A percentile compares a stretch with the other conserved stretches of the same genome.
These are phyloP conservation scores for Campopleginae sp. DNA, from an alignment of 2,888 invertebrate species.

Conservation along the genomic window DNA sequence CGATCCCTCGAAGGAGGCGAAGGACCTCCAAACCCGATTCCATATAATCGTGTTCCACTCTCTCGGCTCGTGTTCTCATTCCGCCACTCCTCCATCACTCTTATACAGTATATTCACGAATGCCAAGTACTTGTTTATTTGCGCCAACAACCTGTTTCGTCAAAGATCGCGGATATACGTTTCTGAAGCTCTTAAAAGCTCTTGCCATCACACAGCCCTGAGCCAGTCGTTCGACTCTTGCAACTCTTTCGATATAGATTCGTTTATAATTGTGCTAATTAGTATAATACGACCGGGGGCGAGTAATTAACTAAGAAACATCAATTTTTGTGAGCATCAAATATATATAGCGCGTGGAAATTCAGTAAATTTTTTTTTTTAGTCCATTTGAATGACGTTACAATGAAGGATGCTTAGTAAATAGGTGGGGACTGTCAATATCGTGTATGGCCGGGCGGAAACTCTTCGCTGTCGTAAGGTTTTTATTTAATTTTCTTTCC, in stretches of 20 bases:
- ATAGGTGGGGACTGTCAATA: too few relatives aligned
- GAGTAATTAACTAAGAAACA: too few relatives aligned
- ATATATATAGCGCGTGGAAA: too few relatives aligned
- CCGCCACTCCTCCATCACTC: constrained; percentile 25
- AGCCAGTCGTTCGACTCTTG: not conserved
- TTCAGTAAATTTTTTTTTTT: too few relatives aligned
- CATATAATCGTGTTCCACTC: constrained; percentile 40
- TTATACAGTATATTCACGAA: constrained; percentile 62
- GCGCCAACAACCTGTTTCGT: constrained; percentile 59
- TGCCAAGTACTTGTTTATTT: constrained; percentile 64
- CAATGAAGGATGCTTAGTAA: too few relatives aligned
- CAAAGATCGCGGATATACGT: constrained; percentile 37
- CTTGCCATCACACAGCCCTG: not conserved
- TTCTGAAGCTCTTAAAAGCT: constrained; percentile 28
- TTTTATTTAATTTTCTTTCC: not conserved
- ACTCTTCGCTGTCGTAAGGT: too few relatives aligned
- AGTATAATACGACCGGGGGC: too few relatives aligned
- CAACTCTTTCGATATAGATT: not conserved
- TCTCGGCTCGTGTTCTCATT: constrained; percentile 31
- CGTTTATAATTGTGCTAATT: too few relatives aligned
- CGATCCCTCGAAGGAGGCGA: constrained; percentile 75
- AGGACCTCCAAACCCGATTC: constrained; percentile 68
- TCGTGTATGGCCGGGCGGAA: too few relatives aligned
- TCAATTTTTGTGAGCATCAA: too few relatives aligned
- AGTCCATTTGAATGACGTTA: too few relatives aligned